phyloP scores from a whole-genome alignment of 2,888 invertebrate species.

The Tetragonisca angustula region DNA sequence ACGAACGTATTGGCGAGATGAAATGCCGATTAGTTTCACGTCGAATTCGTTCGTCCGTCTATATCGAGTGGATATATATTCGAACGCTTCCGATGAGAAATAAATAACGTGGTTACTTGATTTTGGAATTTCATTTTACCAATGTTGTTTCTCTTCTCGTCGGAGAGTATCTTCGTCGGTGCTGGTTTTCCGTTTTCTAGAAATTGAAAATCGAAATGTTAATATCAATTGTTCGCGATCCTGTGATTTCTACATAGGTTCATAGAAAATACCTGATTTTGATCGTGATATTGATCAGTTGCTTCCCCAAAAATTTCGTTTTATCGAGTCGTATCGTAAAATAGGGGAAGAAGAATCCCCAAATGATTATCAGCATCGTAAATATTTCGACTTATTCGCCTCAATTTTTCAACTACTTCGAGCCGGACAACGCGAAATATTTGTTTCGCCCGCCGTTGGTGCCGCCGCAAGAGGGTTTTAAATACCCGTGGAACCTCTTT shows the following conservation, averaged over 20 bases:
- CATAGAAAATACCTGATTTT: too few species aligned
- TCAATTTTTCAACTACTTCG: background rate
- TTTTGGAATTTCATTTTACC: background rate
- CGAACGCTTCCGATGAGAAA: background rate
- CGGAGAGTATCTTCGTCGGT: too few species aligned
- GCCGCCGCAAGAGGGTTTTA: background rate
- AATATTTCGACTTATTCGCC: background rate
- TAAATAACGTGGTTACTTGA: background rate
- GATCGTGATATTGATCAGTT: too few species aligned
- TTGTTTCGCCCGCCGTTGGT: background rate
- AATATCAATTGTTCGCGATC: background rate
- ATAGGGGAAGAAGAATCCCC: background rate
- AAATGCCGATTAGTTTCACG: slow-evolving; percentile 30
- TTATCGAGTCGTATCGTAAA: too few species aligned
- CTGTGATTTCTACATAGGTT: background rate
- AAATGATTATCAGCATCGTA: background rate
- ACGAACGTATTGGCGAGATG: slow-evolving; percentile 58
- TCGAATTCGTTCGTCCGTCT: background rate
- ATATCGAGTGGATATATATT: background rate
- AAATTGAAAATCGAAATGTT: background rate
- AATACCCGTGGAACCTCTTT: background rate
- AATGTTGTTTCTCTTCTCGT: too few species aligned
- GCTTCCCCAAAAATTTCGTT: too few species aligned
- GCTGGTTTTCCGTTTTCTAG: background rate
- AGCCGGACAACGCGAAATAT: background rate